These are phyloP conservation scores for Spilarctia lutea DNA, from an alignment of 2,888 invertebrate genomes.

Conservation along the genomic window DNA sequence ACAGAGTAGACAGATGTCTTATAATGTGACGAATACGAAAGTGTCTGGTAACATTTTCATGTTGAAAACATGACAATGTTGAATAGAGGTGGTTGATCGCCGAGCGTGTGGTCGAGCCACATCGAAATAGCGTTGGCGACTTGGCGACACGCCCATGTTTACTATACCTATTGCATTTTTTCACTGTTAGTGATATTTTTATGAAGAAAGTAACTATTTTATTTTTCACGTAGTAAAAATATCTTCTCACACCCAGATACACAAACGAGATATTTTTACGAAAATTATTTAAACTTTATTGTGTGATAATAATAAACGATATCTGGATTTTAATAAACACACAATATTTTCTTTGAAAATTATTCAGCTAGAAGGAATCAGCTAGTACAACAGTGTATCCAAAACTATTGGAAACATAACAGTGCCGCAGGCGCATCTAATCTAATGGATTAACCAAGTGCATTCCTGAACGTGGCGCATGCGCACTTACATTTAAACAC, in stretches of 20 bases:
- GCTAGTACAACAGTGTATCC: constrained; percentile 49
- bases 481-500: constrained; percentile 35
- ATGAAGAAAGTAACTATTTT: constrained; percentile 62
- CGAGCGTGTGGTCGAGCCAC: constrained; percentile 63
- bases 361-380: constrained; percentile 39
- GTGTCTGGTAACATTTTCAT: constrained; percentile 28
- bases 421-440: constrained; percentile 70
- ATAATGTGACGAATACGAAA: constrained; percentile 22
- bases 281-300: constrained; percentile 12
- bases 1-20: constrained; percentile 20
- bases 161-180: constrained; percentile 75
- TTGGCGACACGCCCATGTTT: constrained; percentile 75
- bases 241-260: constrained; percentile 43
- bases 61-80: constrained; percentile 50
- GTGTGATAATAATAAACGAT: not conserved
- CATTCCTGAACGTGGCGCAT: constrained; percentile 59
- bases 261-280: constrained; percentile 27
- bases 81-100: constrained; percentile 39
- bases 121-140: constrained; percentile 69
- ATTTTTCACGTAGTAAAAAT: constrained; percentile 54
- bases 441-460: constrained; percentile 77
- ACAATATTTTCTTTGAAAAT: constrained; percentile 14
- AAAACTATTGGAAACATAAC: constrained; percentile 59
- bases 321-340: constrained; percentile 7
- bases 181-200: constrained; percentile 62